Evolutionary conservation across 2,113 vertebrate genomes (phyloP).

Genomic region (Vombatus ursinus): DNA sequence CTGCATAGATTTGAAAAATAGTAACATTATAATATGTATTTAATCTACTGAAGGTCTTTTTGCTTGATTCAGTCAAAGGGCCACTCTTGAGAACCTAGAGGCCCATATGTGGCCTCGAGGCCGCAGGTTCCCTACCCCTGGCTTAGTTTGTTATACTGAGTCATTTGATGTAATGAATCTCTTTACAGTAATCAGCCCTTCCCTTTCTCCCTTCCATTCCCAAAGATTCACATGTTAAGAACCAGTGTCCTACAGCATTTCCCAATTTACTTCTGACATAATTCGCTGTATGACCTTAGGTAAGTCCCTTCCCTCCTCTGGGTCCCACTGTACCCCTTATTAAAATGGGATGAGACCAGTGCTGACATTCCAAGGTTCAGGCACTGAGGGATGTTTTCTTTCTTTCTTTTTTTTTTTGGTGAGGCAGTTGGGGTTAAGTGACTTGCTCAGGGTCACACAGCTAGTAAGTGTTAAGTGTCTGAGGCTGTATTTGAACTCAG

Average conservation of each 20-base stretch:
- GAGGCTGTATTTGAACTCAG: no score
- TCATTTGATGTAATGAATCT: not conserved
- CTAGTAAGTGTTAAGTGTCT: no score
- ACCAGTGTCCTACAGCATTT: not conserved
- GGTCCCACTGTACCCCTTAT: no score
- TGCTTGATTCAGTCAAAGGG: not conserved
- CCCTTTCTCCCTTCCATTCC: not conserved
- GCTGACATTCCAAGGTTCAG: not conserved
- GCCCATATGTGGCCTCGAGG: no score
- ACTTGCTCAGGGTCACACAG: no score
- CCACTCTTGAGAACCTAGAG: no score
- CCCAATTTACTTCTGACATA: not conserved
- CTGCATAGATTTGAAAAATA: not conserved
- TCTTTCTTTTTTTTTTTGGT: no score
- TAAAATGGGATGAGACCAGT: not conserved
- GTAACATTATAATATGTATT: not conserved
- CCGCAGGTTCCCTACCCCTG: no score
- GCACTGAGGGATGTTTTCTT: not conserved
- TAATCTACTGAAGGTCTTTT: not conserved
- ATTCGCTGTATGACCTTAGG: not conserved
- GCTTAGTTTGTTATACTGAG: not conserved
- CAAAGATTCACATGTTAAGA: not conserved
- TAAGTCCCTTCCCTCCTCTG: not conserved
- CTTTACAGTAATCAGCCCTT: not conserved
- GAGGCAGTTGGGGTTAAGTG: no score